Percentiles rank a stretch among this genome's conserved stretches.
Conservation (phyloP, 2,797 vertebrate genomes). For the Lindbergichthys nudifrons region DNA sequence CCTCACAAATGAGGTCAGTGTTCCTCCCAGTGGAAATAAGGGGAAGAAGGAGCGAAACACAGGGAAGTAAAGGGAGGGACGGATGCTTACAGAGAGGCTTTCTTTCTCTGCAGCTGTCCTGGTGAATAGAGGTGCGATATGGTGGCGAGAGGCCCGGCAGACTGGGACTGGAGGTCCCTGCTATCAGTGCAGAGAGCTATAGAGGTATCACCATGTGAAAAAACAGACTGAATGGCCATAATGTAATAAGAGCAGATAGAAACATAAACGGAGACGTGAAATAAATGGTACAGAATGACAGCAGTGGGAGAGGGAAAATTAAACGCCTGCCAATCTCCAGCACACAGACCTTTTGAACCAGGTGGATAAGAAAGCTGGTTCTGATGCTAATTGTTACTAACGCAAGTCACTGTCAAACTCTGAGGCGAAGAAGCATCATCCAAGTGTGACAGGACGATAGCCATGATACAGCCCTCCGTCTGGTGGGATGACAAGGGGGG, state of each 20-base stretch:
- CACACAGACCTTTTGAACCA: conserved; percentile 78
- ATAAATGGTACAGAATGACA: conserved; percentile 53
- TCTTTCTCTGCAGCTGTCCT: conserved; percentile 63
- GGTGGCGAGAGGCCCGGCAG: conserved; percentile 62
- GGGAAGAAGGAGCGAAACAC: conserved; percentile 79
- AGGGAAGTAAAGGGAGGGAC: conserved; percentile 62
- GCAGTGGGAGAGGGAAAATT: conserved; percentile 64
- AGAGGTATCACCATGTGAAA: conserved; percentile 41
- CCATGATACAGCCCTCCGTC: conserved; percentile 83
- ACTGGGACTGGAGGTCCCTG: conserved; percentile 48
- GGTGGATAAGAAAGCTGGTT: conserved; percentile 78
- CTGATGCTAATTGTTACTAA: conserved; percentile 78
- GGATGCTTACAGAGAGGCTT: conserved; percentile 56
- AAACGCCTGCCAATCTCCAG: conserved; percentile 73
- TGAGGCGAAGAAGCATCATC: conserved; percentile 75
- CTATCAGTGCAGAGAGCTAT: conserved; percentile 32
- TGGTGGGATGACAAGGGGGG: conserved; percentile 76
- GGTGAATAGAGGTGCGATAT: conserved; percentile 69
- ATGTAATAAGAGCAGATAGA: conserved; percentile 41
- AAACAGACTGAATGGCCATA: conserved; percentile 40
- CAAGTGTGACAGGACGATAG: conserved; percentile 81
- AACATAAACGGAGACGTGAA: conserved; percentile 53
- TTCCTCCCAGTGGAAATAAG: conserved; percentile 88
- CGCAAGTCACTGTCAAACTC: conserved; percentile 77
- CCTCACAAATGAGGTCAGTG: conserved; percentile 91